phyloP scores from a whole-genome alignment of 2,113 vertebrate genomes.

The Gallinago paraguaiae region DNA sequence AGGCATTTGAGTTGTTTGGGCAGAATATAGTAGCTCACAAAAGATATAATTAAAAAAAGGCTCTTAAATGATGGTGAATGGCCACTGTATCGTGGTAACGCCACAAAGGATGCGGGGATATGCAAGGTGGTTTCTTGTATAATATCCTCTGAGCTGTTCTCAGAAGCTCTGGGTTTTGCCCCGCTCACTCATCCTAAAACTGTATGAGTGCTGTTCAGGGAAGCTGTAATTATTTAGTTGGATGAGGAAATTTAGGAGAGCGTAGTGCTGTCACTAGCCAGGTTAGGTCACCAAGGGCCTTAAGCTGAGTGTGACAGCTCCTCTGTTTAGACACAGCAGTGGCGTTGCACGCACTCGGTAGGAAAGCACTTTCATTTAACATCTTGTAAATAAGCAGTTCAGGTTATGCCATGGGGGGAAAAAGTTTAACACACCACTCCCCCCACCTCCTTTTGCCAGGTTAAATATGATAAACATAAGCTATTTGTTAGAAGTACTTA shows the following conservation, averaged over 20 bases:
- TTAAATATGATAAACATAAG: neutral
- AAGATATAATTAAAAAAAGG: neutral
- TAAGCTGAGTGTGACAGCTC: neutral
- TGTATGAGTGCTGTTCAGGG: neutral
- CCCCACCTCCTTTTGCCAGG: neutral
- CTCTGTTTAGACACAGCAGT: neutral
- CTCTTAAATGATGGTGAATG: no score
- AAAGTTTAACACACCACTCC: neutral
- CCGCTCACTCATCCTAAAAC: neutral
- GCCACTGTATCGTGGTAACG: neutral
- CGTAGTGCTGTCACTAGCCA: neutral
- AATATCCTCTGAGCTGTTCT: neutral
- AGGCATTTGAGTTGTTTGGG: neutral
- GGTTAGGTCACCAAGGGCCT: neutral
- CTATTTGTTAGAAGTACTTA: neutral
- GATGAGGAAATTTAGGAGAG: neutral
- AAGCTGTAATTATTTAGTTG: neutral
- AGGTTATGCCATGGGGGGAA: rapidly evolving
- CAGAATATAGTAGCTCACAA: neutral
- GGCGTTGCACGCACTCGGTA: neutral
- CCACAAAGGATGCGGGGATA: no score
- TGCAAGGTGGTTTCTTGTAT: neutral
- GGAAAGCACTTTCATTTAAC: neutral
- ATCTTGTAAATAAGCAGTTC: neutral
- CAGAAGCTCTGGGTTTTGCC: neutral